Conservation (phyloP, 2,113 vertebrate species). For the Ginglymostoma cirratum region DNA sequence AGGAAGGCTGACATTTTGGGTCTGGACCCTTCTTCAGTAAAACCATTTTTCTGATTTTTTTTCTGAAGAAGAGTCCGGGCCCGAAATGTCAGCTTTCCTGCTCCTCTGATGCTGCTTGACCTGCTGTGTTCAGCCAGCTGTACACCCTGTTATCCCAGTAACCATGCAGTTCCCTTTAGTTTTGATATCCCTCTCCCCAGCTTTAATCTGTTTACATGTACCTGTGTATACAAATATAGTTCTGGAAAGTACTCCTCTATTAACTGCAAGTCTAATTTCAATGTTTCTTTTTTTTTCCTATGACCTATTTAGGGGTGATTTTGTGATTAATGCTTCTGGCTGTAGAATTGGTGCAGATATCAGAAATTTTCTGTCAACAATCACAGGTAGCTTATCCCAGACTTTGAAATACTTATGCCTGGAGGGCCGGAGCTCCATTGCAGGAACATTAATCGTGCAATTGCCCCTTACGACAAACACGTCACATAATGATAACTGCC, state of each 20-base stretch:
- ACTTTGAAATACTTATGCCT: background rate
- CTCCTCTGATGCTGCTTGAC: too few relatives aligned
- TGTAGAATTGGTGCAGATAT: background rate
- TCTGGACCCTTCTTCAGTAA: too few relatives aligned
- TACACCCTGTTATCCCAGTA: too few relatives aligned
- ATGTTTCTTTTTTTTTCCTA: background rate
- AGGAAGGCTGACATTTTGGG: too few relatives aligned
- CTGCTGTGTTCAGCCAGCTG: too few relatives aligned
- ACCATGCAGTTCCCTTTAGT: background rate
- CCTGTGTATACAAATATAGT: background rate
- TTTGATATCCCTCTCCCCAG: background rate
- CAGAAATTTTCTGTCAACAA: background rate
- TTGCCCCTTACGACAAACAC: background rate
- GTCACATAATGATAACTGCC: background rate
- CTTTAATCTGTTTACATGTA: background rate
- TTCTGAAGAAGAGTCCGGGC: too few relatives aligned
- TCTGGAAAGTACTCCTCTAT: background rate
- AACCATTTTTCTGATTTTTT: too few relatives aligned
- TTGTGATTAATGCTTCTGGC: background rate
- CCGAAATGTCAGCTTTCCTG: too few relatives aligned
- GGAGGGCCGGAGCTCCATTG: background rate
- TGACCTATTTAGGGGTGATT: background rate
- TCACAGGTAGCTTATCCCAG: background rate
- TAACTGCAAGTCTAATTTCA: background rate
- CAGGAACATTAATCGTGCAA: background rate